Evolutionary conservation across 2,888 invertebrate species (phyloP).

Genomic region (Calameuta pallipes): DNA sequence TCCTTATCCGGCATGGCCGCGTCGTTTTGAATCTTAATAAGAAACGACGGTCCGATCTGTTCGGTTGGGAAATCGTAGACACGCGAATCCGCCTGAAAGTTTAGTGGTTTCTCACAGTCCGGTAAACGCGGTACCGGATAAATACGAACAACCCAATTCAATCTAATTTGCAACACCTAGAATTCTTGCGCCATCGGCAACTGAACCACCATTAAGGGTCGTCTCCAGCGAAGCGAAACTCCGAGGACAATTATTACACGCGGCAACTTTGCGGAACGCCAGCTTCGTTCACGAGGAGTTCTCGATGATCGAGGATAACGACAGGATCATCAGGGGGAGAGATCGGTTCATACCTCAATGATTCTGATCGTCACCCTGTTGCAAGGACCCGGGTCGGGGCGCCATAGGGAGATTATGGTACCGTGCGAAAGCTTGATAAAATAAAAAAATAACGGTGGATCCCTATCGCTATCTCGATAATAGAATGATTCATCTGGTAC

Average conservation of each 20-base stretch:
- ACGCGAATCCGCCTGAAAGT: conserved; percentile 40
- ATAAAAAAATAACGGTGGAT: background rate
- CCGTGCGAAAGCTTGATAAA: background rate
- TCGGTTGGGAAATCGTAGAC: conserved; percentile 16
- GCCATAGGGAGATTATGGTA: conserved; percentile 15
- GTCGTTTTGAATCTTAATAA: conserved; percentile 32
- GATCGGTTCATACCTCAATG: background rate
- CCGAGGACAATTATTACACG: background rate
- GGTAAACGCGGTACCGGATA: conserved; percentile 29
- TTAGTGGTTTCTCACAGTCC: conserved; percentile 49
- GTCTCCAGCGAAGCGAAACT: background rate
- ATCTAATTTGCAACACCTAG: conserved; percentile 39
- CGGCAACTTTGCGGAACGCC: background rate
- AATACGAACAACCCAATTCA: conserved; percentile 42
- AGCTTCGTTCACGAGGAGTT: background rate
- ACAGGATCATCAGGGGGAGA: background rate
- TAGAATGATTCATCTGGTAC: conserved; percentile 52
- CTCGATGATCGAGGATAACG: background rate
- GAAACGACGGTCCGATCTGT: conserved; percentile 4
- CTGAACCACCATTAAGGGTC: conserved; percentile 6
- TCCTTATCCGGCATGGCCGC: background rate
- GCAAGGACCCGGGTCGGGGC: background rate
- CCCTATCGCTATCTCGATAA: conserved; percentile 50
- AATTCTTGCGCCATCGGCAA: conserved; percentile 29
- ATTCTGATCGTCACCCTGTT: background rate